These are phyloP conservation scores for Drosophila pachea DNA, from an alignment of 1,140 invertebrate genomes.

Conservation along the genomic window DNA sequence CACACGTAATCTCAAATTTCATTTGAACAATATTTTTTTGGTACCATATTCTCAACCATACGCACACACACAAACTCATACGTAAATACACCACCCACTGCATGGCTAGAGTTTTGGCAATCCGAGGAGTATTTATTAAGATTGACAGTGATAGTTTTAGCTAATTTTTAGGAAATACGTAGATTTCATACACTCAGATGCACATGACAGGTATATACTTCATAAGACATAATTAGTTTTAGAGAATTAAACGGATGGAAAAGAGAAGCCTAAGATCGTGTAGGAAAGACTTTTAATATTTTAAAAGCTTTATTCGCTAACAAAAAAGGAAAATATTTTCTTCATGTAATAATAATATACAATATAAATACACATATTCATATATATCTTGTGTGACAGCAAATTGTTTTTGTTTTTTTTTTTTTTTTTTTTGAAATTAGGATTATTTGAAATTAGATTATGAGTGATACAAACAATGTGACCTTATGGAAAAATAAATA, in stretches of 20 bases:
- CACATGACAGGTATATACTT: conserved; percentile 51
- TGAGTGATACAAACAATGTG: conserved; percentile 75
- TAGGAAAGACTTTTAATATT: conserved; percentile 55
- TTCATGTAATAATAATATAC: not conserved
- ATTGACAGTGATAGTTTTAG: conserved; percentile 37
- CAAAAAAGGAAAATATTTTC: conserved; percentile 23
- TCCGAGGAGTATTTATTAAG: conserved; percentile 10
- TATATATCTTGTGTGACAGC: conserved; percentile 32
- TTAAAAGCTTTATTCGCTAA: conserved; percentile 63
- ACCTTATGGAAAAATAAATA: conserved; percentile 59
- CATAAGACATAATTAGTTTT: conserved; percentile 45
- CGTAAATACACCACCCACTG: not conserved
- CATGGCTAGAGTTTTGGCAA: conserved; percentile 7
- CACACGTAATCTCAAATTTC: conserved; percentile 27
- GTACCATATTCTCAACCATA: conserved; percentile 13
- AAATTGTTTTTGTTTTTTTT: conserved; percentile 35
- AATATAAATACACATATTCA: conserved; percentile 7
- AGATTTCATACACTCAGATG: conserved; percentile 38
- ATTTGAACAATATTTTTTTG: conserved; percentile 8
- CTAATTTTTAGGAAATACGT: conserved; percentile 28
- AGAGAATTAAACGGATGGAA: conserved; percentile 38
- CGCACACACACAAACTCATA: conserved; percentile 24
- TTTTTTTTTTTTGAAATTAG: conserved; percentile 32
- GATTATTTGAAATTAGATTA: conserved; percentile 59
- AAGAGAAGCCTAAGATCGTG: conserved; percentile 19